These are phyloP conservation scores for Agrypnus murinus DNA, from an alignment of 2,888 invertebrate species.

Conservation along the genomic window DNA sequence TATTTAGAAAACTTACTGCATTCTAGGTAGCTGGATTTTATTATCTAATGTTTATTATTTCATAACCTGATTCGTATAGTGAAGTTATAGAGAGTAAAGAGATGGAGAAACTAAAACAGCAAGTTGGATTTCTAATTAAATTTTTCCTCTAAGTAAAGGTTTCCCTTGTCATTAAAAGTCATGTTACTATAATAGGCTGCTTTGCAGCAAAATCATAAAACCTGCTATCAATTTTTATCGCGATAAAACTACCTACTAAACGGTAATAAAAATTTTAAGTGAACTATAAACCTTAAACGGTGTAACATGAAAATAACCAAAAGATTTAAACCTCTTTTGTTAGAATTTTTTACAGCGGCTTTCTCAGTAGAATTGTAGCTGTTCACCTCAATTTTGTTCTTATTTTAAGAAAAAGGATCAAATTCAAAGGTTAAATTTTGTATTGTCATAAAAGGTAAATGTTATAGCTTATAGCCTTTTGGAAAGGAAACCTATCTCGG, in stretches of 20 bases:
- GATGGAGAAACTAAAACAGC: background rate
- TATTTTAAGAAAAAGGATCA: conserved; percentile 17
- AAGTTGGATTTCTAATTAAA: background rate
- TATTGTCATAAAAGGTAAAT: conserved; percentile 14
- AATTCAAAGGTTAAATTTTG: conserved; percentile 21
- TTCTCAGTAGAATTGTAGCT: background rate
- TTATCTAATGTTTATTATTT: no score
- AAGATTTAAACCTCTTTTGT: background rate
- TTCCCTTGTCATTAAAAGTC: background rate
- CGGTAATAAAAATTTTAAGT: conserved; percentile 22
- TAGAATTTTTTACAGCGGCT: background rate
- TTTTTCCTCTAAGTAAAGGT: background rate
- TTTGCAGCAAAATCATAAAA: conserved; percentile 17
- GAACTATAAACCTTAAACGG: conserved; percentile 13
- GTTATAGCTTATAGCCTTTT: background rate
- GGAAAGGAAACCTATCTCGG: background rate
- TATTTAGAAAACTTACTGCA: no score
- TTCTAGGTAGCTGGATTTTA: no score
- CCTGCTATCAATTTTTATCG: conserved; percentile 21
- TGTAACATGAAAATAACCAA: conserved; percentile 2
- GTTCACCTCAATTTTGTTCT: conserved; percentile 5
- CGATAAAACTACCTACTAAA: conserved; percentile 16
- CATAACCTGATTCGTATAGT: no score
- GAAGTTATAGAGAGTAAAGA: no score
- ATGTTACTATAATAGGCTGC: background rate